Percentiles rank a stretch among this genome's conserved stretches.
These are phyloP conservation scores for Nymphicus hollandicus DNA, from an alignment of 2,113 vertebrate genomes.

Conservation along the genomic window DNA sequence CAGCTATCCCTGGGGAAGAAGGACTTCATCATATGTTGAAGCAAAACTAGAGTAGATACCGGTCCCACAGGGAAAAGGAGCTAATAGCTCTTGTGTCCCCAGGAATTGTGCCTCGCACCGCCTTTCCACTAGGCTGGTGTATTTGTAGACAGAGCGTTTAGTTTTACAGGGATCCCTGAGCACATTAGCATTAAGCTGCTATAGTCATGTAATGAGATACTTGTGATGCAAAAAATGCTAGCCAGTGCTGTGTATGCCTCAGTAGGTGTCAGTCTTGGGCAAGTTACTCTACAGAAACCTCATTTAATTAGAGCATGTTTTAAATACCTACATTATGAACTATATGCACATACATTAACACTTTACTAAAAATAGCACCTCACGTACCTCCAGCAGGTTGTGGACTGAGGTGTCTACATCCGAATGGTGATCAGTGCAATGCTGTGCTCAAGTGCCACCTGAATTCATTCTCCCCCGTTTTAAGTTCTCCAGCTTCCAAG, in stretches of 20 bases:
- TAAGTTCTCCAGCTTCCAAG: neutral
- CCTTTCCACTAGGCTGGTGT: neutral
- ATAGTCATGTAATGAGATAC: rapidly evolving
- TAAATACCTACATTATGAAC: rapidly evolving
- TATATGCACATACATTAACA: rapidly evolving
- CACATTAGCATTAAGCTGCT: rapidly evolving
- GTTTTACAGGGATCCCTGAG: neutral
- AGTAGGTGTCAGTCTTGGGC: neutral
- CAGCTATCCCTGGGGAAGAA: neutral
- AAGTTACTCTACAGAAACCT: neutral
- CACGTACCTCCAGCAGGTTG: rapidly evolving
- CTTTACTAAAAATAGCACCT: neutral
- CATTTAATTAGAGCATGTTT: neutral
- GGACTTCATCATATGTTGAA: neutral
- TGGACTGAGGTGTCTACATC: rapidly evolving
- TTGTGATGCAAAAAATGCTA: neutral
- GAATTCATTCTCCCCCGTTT: neutral
- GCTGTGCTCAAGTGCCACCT: no score
- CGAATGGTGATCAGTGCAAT: rapidly evolving
- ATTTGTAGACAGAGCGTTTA: neutral
- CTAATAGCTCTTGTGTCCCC: neutral
- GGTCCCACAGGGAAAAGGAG: neutral
- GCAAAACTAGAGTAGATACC: neutral
- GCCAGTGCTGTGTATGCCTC: neutral
- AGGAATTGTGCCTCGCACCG: neutral